Evolutionary conservation across 2,888 invertebrate genomes (phyloP), one percentile per base, ranked within the genome.

Genomic region (Lasius fuliginosus): DNA sequence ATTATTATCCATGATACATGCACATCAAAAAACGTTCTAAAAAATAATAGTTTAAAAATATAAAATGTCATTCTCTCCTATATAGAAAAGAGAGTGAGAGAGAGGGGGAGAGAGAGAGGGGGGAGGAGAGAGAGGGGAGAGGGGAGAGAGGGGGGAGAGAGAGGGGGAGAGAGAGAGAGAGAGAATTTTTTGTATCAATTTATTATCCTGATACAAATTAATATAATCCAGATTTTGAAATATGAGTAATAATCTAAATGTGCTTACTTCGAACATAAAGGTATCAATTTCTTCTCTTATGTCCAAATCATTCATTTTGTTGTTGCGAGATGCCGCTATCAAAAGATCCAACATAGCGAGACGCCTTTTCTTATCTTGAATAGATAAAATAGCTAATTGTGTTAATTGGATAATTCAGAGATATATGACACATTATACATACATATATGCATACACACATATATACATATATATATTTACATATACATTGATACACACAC

Each of bases 261-360:
- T 3, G 60, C 73, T 3, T 58, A 93, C 93, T 64, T 89, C 90
- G 42, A 94, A 93, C 85, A 23, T 23, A 23, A 23, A 23, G 23
- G 23, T 23, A 23, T 23, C 23, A 23, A 23, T 23, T 23, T 23
- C 94, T 86, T 94, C 94, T 62, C 92, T 88, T 53, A 94, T 93
- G 27, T 93, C 94, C 46, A 82, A 81, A 83, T 93, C 89, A 46
- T 92, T 92, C 49, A 94, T 91, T 15, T 86, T 74, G 33, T 84
- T 62, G 2, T 89, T 87, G 18, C 88, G 87, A 12, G 90, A 87
- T 0, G 92, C 92, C 6, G 91, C 90, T 58, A 94, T 91, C 11
- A 94, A 75, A 15, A 94, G 86, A 84, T 94, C 94, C 6, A 94
- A 89, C 92, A 94, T 93, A 27, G 94, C 93, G 30, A 93, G 85